A percentile compares a stretch with the other conserved stretches of the same genome.
These are phyloP conservation scores for Bombus consobrinus DNA, from an alignment of 1,140 invertebrate genomes.

Conservation along the genomic window DNA sequence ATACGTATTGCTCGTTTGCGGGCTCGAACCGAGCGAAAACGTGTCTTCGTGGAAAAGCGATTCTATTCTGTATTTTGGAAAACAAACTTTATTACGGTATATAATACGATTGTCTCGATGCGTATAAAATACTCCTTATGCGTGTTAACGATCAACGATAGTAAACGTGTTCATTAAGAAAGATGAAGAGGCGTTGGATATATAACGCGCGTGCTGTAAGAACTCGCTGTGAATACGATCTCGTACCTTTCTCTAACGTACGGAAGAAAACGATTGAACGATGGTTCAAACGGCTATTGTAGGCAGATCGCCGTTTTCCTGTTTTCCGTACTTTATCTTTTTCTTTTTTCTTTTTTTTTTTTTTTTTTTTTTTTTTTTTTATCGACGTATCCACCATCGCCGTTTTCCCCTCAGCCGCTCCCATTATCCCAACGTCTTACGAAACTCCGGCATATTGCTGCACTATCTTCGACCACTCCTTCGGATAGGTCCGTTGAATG, in stretches of 20 bases:
- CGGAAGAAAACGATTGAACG: background rate
- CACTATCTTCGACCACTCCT: slow-evolving; percentile 88
- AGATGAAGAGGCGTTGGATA: background rate
- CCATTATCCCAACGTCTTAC: slow-evolving; percentile 46
- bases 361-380: background rate
- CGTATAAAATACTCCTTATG: slow-evolving; percentile 2
- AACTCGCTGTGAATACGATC: background rate
- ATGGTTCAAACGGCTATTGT: background rate
- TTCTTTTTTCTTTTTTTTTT: no score
- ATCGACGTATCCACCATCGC: slow-evolving; percentile 20
- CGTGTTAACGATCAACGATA: background rate
- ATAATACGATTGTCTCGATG: background rate
- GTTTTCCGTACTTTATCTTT: no score
- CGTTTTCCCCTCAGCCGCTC: background rate
- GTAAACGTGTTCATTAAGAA: background rate
- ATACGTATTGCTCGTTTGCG: background rate
- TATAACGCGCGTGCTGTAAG: background rate
- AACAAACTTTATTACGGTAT: slow-evolving; percentile 21
- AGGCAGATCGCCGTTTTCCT: background rate
- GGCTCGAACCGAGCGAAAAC: no score
- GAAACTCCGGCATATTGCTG: slow-evolving; percentile 84
- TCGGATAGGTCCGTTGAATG: slow-evolving; percentile 87
- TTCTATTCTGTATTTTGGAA: background rate
- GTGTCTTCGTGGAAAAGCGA: background rate
- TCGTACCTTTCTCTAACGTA: background rate